phyloP scores from a whole-genome alignment of 2,113 vertebrate genomes.

The Leucosticte australis region DNA sequence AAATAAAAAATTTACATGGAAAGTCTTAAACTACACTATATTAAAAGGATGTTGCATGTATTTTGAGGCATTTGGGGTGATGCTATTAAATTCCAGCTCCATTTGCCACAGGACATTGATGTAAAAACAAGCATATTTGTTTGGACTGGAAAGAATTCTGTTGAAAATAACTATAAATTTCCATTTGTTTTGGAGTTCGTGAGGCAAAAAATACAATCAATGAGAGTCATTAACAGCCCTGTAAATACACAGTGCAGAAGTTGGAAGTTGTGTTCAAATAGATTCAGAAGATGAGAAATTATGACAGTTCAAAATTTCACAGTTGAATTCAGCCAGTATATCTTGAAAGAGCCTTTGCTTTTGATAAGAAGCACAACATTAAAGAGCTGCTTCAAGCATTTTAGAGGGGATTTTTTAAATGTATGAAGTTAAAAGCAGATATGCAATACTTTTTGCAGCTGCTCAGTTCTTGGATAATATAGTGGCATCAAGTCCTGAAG shows the following conservation, averaged over 20 bases:
- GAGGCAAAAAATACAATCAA: not conserved
- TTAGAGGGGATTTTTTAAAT: not conserved
- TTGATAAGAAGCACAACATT: not conserved
- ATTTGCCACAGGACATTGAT: not conserved
- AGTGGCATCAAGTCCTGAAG: not conserved
- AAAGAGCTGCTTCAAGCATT: slow-evolving; percentile 4
- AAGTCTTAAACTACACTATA: not conserved
- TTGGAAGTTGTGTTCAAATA: not conserved
- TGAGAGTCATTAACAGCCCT: not conserved
- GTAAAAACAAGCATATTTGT: not conserved
- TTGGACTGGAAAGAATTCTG: not conserved
- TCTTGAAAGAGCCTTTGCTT: slow-evolving; percentile 9
- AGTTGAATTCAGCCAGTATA: not conserved
- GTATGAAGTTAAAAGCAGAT: not conserved
- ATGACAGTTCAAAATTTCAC: not conserved
- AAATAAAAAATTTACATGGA: not conserved
- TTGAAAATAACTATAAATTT: not conserved
- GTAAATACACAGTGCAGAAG: not conserved
- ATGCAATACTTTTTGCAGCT: not conserved
- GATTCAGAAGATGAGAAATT: not conserved
- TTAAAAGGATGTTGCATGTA: not conserved
- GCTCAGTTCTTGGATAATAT: not conserved
- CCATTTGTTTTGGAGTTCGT: not conserved
- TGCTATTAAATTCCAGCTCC: not conserved
- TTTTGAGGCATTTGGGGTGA: not conserved